phyloP scores from a whole-genome alignment of 2,888 invertebrate species.

The Melieria omissa region DNA sequence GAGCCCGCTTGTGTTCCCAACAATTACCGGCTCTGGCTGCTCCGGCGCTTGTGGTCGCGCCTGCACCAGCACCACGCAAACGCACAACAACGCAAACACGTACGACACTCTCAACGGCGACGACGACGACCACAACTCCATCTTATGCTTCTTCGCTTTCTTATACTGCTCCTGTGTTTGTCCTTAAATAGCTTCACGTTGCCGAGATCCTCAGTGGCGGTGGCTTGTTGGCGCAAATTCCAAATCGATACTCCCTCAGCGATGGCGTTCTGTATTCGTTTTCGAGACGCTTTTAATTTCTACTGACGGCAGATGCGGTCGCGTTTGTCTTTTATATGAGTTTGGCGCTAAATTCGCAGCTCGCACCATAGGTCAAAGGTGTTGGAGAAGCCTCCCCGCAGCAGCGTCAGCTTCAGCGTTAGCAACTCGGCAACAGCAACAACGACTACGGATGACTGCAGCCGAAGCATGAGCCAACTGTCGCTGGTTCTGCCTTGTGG shows the following conservation, averaged over 20 bases:
- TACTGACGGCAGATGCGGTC: conserved; percentile 49
- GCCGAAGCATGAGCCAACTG: conserved; percentile 19
- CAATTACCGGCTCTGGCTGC: conserved; percentile 58
- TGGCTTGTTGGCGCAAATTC: conserved; percentile 1
- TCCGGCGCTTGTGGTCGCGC: conserved; percentile 57
- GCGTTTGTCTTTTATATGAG: conserved; percentile 53
- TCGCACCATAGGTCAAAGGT: conserved; percentile 54
- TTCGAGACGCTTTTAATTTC: conserved; percentile 48
- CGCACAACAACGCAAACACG: conserved; percentile 48
- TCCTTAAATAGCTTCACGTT: conserved; percentile 13
- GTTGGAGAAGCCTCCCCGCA: conserved; percentile 40
- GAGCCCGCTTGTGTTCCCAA: background rate
- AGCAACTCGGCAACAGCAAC: conserved; percentile 28
- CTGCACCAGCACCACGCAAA: conserved; percentile 47
- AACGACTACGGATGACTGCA: conserved; percentile 19
- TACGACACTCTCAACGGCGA: conserved; percentile 44
- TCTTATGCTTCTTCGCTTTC: conserved; percentile 20
- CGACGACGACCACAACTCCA: conserved; percentile 20
- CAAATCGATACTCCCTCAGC: too few relatives aligned
- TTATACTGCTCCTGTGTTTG: conserved; percentile 20
- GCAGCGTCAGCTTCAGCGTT: background rate
- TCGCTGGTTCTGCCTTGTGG: background rate
- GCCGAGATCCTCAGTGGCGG: background rate
- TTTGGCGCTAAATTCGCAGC: conserved; percentile 35
- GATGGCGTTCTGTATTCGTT: conserved; percentile 36